A percentile compares a stretch with the other conserved stretches of the same genome.
Evolutionary conservation across 2,888 invertebrate species (phyloP).

Genomic region (Brachypalpus laphriformis): DNA sequence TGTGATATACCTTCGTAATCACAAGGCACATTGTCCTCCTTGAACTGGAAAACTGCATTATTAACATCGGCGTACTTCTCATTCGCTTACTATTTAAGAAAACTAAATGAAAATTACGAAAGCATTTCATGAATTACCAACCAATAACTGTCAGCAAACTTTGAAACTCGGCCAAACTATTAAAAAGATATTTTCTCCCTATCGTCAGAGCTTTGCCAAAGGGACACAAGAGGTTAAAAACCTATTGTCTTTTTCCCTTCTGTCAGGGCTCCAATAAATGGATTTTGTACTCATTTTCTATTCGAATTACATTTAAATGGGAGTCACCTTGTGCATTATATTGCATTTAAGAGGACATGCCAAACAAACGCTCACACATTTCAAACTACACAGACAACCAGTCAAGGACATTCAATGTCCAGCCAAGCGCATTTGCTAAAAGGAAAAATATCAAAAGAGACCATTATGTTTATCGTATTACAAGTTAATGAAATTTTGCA

Average conservation of each 20-base stretch:
- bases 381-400: too few species aligned
- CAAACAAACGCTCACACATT: too few species aligned
- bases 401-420: not conserved
- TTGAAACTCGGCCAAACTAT: conserved; percentile 56
- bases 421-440: not conserved
- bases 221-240: not conserved
- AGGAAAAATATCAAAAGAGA: not conserved
- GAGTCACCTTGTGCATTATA: conserved; percentile 44
- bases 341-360: conserved; percentile 13
- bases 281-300: conserved; percentile 22
- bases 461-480: not conserved
- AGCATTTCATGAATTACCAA: too few species aligned
- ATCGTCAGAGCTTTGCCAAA: too few species aligned
- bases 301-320: conserved; percentile 46
- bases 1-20: too few species aligned
- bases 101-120: not conserved
- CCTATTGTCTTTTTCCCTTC: conserved; percentile 17
- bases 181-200: conserved; percentile 21
- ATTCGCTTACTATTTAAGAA: not conserved
- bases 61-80: too few species aligned
- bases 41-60: too few species aligned
- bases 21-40: too few species aligned
- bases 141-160: not conserved
- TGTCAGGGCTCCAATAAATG: conserved; percentile 42
- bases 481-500: not conserved